Evolutionary conservation across 1,140 invertebrate genomes (phyloP), one percentile per base, ranked within the genome.

Genomic region (Bombyx mandarina): DNA sequence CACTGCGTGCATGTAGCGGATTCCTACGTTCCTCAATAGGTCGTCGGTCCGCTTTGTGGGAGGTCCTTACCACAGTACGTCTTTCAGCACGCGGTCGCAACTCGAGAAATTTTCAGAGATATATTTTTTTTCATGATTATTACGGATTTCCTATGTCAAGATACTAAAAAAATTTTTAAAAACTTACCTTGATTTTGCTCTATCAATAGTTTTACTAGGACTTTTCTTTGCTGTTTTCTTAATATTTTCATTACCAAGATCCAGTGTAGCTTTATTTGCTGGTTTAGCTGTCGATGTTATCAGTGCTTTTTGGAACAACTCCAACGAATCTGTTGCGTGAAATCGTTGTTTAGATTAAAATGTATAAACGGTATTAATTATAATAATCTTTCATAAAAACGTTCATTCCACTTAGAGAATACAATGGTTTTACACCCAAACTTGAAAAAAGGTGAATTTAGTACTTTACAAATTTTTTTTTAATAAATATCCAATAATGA

Each of bases 301-400:
- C 66, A 70, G 66, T 44, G 82, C 89, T 81, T 82, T 90, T 75
- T 73, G 88, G 60, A 89, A 89, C n/a, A 82, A 51, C 57, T 89
- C 86, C 60, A 89, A 86, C 35, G 87, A 86, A 22, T 90, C 90
- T 91, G 57, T 56, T 52, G 45, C 5, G 43, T 42, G 1, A 57
- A 51, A 45, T 10, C 43, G 51, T 51, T 50, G 8, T 35, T 35
- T 42, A 54, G 0, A 60, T 10, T 54, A 18, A 35, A 35, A 35
- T 57, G 5, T 10, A 46, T 18, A 43, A 45, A 47, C 2, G n/a
- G 8, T 47, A 10, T 3, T 47, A 47, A 47, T 3, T 10, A 47
- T 47, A 12, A 47, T 47, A 47, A 10, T 3, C n/a, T 47, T 47
- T 10, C n/a, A 2, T 47, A 7, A 3, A 47, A 10, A 47, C 6